Evolutionary conservation across 2,888 invertebrate species (phyloP), one percentile per base, ranked within the genome.

Genomic region (Drosophila stalkeri): DNA sequence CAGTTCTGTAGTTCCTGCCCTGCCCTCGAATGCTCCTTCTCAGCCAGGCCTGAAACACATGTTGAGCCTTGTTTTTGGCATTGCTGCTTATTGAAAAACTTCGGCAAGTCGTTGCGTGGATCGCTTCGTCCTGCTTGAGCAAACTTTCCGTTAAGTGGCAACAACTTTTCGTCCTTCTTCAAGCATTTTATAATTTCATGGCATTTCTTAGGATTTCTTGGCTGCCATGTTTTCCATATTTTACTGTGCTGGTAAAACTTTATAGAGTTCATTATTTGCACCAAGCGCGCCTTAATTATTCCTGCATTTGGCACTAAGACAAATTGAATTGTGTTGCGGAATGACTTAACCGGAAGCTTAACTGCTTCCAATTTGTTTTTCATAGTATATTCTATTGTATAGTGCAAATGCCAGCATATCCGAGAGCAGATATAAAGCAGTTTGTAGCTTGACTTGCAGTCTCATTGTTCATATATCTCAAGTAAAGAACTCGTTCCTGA

Each of bases 71-170:
- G 75, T 80, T 77, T 78, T 66, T 60, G 71, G 64, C 64, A 80
- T 51, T 70, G 49, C 64, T 18, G 64, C 76, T 77, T 75, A 80
- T 77, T 77, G 66, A 71, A 80, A 77, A 77, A 77, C 76, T 80
- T 77, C 75, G 74, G 49, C 54, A 39, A 66, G 46, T 57, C 56
- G 49, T 52, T 51, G 51, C 54, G 61, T 55, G 68, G 57, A 56
- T 69, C 60, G 44, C 61, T 46, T 47, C 49, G 27, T 51, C 8
- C 54, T 72, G 64, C 63, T 57, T 39, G 31, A 46, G 46, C 33
- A 75, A 78, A 77, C 65, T 77, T 77, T 75, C 43, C 27, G 52
- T 77, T 70, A 66, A 64, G 67, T 65, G 66, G 61, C 61, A 80
- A 64, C 56, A 70, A 80, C 61, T 77, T 65, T 80, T 41, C 31